Conservation (phyloP, 2,888 invertebrate species). For the Pocota personata region DNA sequence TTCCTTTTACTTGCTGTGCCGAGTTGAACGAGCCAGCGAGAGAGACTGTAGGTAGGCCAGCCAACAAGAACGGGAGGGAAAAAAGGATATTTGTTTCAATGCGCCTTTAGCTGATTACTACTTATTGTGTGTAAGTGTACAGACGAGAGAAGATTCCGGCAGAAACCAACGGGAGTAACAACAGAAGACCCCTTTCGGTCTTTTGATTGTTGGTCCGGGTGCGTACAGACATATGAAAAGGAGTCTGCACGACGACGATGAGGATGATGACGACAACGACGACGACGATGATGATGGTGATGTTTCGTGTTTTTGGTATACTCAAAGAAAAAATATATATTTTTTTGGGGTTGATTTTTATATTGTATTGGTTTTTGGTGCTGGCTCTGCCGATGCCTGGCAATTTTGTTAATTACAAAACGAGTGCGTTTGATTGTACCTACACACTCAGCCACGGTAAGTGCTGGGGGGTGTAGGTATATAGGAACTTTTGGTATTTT, state of each 20-base stretch:
- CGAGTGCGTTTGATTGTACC: constrained; percentile 76
- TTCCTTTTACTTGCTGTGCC: constrained; percentile 80
- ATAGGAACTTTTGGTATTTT: constrained; percentile 4
- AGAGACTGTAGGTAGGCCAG: not conserved
- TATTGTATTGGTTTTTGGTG: constrained; percentile 67
- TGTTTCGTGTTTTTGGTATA: constrained; percentile 35
- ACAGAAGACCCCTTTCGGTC: constrained; percentile 71
- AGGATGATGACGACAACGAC: not conserved
- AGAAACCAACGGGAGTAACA: constrained; percentile 63
- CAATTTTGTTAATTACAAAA: constrained; percentile 83
- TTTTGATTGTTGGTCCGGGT: constrained; percentile 71
- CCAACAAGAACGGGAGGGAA: not conserved
- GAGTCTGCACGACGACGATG: constrained; percentile 22
- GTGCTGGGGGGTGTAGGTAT: not conserved
- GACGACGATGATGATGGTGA: constrained; percentile 21
- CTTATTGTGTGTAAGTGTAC: constrained; percentile 71
- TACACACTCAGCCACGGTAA: not conserved
- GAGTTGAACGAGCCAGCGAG: too few species aligned
- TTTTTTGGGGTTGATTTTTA: constrained; percentile 72
- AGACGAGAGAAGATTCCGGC: constrained; percentile 54
- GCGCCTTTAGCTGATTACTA: constrained; percentile 74
- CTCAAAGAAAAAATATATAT: constrained; percentile 45
- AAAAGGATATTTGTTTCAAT: constrained; percentile 74
- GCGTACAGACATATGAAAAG: constrained; percentile 65
- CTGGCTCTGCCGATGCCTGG: constrained; percentile 77